Evolutionary conservation across 2,113 vertebrate species (phyloP).

Genomic region (Prietella phreatophila): DNA sequence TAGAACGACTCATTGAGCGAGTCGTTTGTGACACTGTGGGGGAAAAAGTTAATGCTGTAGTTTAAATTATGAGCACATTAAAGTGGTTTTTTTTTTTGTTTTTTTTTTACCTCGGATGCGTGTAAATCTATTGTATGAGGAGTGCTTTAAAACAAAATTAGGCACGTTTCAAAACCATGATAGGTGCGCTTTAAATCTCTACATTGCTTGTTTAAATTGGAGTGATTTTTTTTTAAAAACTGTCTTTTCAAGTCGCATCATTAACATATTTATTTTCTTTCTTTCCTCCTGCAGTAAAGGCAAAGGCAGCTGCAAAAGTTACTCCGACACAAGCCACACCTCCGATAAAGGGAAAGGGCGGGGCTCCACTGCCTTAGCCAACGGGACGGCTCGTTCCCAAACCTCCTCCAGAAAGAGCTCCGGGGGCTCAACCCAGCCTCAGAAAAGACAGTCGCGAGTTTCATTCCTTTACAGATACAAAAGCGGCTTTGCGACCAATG

Average conservation of each 20-base stretch:
- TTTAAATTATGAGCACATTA: too few species aligned
- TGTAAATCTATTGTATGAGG: too few species aligned
- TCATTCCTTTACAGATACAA: slow-evolving; percentile 89
- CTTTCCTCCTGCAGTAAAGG: slow-evolving; percentile 62
- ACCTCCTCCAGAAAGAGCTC: slow-evolving; percentile 82
- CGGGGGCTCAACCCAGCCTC: slow-evolving; percentile 76
- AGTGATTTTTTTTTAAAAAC: too few species aligned
- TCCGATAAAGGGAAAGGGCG: slow-evolving; percentile 94
- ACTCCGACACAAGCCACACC: slow-evolving; percentile 81
- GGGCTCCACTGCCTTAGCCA: slow-evolving; percentile 80
- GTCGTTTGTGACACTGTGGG: too few species aligned
- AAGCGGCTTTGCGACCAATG: slow-evolving; percentile 57
- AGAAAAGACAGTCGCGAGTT: slow-evolving; percentile 84
- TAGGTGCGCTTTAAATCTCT: too few species aligned
- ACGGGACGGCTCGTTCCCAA: slow-evolving; percentile 75
- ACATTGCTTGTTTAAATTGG: too few species aligned
- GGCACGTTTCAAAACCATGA: too few species aligned
- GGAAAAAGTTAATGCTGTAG: too few species aligned
- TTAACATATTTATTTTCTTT: slow-evolving; percentile 23
- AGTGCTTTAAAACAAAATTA: too few species aligned
- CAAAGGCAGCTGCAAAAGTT: slow-evolving; percentile 91
- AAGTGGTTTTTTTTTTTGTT: too few species aligned
- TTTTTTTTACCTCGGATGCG: too few species aligned
- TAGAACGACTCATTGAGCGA: too few species aligned
- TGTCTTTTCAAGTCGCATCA: neutral